Conservation (phyloP, 2,113 vertebrate species). For the Ophthalmolycus amberensis region DNA sequence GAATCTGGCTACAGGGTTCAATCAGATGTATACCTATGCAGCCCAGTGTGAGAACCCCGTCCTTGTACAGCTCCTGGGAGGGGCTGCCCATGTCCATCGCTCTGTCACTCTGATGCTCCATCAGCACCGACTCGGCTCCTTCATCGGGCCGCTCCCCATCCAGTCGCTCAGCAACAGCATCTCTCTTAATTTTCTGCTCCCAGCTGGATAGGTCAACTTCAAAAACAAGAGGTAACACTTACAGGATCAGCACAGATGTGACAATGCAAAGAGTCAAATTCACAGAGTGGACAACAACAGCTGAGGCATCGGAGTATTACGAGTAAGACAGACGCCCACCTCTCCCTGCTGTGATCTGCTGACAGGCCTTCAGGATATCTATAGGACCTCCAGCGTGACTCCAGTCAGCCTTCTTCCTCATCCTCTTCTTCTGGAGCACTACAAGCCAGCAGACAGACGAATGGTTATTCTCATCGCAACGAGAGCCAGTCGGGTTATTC, state of each 20-base stretch:
- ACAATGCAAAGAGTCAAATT: not conserved
- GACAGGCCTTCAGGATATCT: slow-evolving; percentile 89
- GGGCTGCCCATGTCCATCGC: slow-evolving; percentile 83
- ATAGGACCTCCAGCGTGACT: slow-evolving; percentile 86
- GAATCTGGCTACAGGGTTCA: not conserved
- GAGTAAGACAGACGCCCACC: slow-evolving; percentile 74
- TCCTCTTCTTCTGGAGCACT: slow-evolving; percentile 90
- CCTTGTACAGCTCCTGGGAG: slow-evolving; percentile 88
- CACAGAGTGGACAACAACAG: not conserved
- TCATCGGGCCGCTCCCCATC: slow-evolving; percentile 83
- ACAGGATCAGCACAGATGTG: not conserved
- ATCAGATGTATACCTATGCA: slow-evolving; percentile 84
- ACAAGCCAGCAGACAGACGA: not conserved
- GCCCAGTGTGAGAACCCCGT: slow-evolving; percentile 91
- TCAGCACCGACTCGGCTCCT: slow-evolving; percentile 79
- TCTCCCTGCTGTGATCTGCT: slow-evolving; percentile 88
- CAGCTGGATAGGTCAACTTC: slow-evolving; percentile 92
- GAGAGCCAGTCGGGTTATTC: slow-evolving; percentile 6
- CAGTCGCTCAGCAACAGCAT: slow-evolving; percentile 75
- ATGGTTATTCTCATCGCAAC: slow-evolving; percentile 13
- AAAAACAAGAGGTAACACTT: slow-evolving; percentile 10
- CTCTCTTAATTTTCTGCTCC: slow-evolving; percentile 91
- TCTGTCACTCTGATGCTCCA: slow-evolving; percentile 87
- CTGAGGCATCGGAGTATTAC: not conserved
- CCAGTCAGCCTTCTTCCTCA: slow-evolving; percentile 85